Conservation (phyloP, 1,140 invertebrate genomes). For the Drosophila elegans region DNA sequence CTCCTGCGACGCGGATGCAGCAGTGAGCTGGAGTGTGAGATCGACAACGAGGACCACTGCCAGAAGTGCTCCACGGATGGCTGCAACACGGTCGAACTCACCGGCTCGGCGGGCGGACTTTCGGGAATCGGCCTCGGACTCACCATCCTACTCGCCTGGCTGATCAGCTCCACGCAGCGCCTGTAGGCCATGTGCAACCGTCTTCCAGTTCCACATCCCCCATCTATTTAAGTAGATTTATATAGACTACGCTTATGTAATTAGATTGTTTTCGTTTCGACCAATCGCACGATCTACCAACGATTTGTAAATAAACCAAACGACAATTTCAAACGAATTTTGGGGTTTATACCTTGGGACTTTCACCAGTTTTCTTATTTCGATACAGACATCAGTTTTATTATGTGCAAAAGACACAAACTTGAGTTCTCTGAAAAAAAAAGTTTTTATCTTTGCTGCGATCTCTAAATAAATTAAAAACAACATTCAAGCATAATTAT, state of each 20-base stretch:
- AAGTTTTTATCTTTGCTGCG: too few relatives aligned
- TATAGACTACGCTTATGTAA: constrained; percentile 50
- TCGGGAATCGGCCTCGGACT: constrained; percentile 53
- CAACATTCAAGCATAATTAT: too few relatives aligned
- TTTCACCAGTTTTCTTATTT: too few relatives aligned
- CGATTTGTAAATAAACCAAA: constrained; percentile 57
- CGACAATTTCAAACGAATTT: constrained; percentile 10
- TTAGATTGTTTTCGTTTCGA: constrained; percentile 17
- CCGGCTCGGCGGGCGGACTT: constrained; percentile 36
- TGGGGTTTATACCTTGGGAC: neutral
- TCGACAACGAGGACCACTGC: constrained; percentile 54
- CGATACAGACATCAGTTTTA: too few relatives aligned
- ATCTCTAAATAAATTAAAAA: too few relatives aligned
- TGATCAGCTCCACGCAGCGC: constrained; percentile 28
- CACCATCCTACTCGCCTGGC: constrained; percentile 55
- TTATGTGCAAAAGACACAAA: too few relatives aligned
- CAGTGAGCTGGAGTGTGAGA: constrained; percentile 57
- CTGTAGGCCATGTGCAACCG: constrained; percentile 4
- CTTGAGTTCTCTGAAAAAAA: too few relatives aligned
- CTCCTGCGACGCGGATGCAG: constrained; percentile 61
- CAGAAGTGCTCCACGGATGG: constrained; percentile 59
- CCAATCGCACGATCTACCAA: constrained; percentile 13
- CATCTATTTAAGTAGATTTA: constrained; percentile 63
- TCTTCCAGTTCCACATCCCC: constrained; percentile 1
- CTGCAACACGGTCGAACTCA: constrained; percentile 67